Evolutionary conservation across 2,113 vertebrate species (phyloP).

Genomic region (Cairina moschata): DNA sequence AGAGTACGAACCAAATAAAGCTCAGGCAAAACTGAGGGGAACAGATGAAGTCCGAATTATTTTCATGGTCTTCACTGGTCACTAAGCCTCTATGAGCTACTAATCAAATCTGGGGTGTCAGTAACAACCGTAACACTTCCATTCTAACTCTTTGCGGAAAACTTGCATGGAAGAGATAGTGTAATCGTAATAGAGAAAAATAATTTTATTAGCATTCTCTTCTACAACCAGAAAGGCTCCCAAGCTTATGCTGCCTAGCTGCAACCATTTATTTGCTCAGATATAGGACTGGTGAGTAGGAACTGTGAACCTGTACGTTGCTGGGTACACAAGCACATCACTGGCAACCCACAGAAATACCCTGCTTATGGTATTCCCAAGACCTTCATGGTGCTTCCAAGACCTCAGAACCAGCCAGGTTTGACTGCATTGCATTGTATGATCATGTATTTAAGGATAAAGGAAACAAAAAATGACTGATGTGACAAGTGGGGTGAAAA

Average conservation of each 20-base stretch:
- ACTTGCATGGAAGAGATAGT: neutral
- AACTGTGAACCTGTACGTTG: neutral
- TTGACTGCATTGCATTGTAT: neutral
- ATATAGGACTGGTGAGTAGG: neutral
- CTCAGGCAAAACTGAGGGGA: neutral
- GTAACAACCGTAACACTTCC: neutral
- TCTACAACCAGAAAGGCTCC: neutral
- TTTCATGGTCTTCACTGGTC: neutral
- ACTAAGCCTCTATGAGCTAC: neutral
- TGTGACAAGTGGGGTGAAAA: neutral
- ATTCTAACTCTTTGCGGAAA: neutral
- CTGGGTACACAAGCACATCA: neutral
- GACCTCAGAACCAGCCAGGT: neutral
- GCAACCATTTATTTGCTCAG: neutral
- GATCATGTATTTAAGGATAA: neutral
- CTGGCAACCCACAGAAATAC: neutral
- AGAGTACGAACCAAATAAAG: neutral
- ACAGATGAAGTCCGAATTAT: neutral
- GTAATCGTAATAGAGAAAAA: neutral
- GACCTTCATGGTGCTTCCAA: rapidly evolving
- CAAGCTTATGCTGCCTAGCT: neutral
- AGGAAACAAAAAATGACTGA: neutral
- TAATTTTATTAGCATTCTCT: too few relatives aligned
- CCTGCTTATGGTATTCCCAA: neutral
- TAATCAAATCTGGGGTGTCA: neutral